Evolutionary conservation across 2,888 invertebrate genomes (phyloP).

Genomic region (Parascotia fuliginaria): DNA sequence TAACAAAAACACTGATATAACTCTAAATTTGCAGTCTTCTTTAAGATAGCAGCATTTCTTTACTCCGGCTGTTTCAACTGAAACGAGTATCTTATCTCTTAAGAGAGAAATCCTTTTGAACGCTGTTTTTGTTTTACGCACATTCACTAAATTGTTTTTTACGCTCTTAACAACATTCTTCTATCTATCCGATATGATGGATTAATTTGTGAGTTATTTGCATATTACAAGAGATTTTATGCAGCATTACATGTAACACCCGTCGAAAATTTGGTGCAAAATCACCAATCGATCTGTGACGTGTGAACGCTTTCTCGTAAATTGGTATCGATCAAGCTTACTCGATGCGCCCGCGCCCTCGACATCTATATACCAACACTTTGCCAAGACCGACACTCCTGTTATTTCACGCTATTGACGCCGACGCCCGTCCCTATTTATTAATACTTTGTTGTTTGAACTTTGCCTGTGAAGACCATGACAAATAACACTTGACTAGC

Average conservation of each 20-base stretch:
- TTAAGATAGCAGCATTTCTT: too few species aligned
- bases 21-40: too few species aligned
- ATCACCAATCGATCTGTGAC: slow-evolving; percentile 18
- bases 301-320: slow-evolving; percentile 34
- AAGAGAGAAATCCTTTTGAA: too few species aligned
- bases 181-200: too few species aligned
- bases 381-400: slow-evolving; percentile 55
- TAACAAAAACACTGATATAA: too few species aligned
- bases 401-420: slow-evolving; percentile 68
- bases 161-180: too few species aligned
- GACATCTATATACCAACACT: slow-evolving; percentile 27
- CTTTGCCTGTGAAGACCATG: slow-evolving; percentile 59
- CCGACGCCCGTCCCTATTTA: slow-evolving; percentile 58
- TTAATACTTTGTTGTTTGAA: slow-evolving; percentile 62
- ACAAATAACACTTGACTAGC: slow-evolving; percentile 63
- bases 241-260: not conserved
- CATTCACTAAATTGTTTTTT: too few species aligned
- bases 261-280: not conserved
- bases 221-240: not conserved
- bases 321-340: slow-evolving; percentile 37
- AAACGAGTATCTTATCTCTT: too few species aligned
- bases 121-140: too few species aligned
- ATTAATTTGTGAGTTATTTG: not conserved
- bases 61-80: too few species aligned
- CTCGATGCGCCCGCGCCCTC: slow-evolving; percentile 45